These are phyloP conservation scores for Noctua pronuba DNA, from an alignment of 2,888 invertebrate genomes.

Conservation along the genomic window DNA sequence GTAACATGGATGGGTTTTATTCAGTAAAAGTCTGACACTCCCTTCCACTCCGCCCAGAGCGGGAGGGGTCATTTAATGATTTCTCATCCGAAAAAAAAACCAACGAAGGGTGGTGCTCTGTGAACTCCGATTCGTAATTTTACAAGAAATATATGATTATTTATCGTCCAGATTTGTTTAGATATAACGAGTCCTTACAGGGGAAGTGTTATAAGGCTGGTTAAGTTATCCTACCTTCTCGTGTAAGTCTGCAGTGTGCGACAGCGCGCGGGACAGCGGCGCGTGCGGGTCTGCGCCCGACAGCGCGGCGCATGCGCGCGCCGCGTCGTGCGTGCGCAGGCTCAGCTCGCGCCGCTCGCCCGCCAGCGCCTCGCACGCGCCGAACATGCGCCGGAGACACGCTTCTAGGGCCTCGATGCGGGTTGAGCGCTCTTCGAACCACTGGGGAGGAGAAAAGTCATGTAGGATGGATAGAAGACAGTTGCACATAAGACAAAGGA, in stretches of 20 bases:
- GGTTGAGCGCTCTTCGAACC: constrained; percentile 99
- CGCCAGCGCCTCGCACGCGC: constrained; percentile 96
- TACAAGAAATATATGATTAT: too few species aligned
- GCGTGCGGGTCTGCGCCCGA: constrained; percentile 98
- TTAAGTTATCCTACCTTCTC: constrained; percentile 90
- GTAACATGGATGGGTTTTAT: too few species aligned
- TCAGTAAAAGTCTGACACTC: too few species aligned
- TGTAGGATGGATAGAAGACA: neutral
- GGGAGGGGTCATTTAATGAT: too few species aligned
- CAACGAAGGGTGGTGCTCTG: neutral
- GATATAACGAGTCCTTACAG: too few species aligned
- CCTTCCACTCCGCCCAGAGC: too few species aligned
- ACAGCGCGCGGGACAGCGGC: constrained; percentile 95
- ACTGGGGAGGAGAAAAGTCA: constrained; percentile 88
- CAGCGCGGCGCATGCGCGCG: constrained; percentile 95
- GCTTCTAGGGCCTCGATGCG: constrained; percentile 97
- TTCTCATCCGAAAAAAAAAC: too few species aligned
- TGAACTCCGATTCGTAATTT: neutral
- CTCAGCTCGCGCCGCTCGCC: constrained; percentile 96
- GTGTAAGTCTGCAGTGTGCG: constrained; percentile 87
- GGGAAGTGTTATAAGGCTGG: too few species aligned
- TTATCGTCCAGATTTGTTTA: too few species aligned
- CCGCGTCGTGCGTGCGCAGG: constrained; percentile 94
- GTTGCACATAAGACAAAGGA: neutral
- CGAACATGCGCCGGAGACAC: constrained; percentile 96